Evolutionary conservation across 2,797 vertebrate genomes (phyloP), one percentile per base, ranked within the genome.

Genomic region (Rhynchotus rufescens): DNA sequence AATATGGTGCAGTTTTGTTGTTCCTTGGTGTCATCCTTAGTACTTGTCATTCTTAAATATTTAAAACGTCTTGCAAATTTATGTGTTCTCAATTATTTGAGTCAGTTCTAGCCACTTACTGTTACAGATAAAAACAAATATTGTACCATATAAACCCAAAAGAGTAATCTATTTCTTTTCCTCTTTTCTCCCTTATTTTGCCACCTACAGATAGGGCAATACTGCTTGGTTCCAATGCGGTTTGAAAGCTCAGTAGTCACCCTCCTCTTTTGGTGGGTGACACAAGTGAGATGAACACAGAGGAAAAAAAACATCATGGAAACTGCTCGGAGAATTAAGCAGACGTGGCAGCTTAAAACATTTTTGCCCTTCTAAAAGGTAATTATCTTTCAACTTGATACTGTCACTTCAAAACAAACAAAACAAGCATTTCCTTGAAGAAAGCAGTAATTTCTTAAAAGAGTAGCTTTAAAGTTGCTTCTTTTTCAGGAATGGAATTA

Each of bases 381-480:
- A 65, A 84, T 68, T 75, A 65, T 65, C n/a, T 76, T 93, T 83
- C 69, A 66, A 5, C 72, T 83, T 49, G 56, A 38, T 80, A 25
- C 13, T 82, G 65, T 51, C 61, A 62, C 42, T 96, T 83, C 75
- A 74, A 93, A 91, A 88, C 76, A 86, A 91, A 86, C 9, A 86
- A 77, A 90, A 73, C 2, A 4, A 85, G 76, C 10, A 10, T 69
- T 88, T 83, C 40, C 62, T 38, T 60, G 47, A 86, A 84, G 68
- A 80, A 90, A 90, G 86, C 9, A 80, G 26, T 73, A 72, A 90
- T 90, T 93, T 91, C 51, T 84, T 90, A 49, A 49, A 90, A 88
- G 42, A n/a, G 11, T 49, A 56, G 19, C 54, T 57, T 45, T 72
- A 44, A 82, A 60, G 38, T 83, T 92, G 14, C n/a, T 93, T n/a